Base-by-base conservation (phyloP, 2,888 invertebrate genomes). In the Aporophyla lueneburgensis region DNA sequence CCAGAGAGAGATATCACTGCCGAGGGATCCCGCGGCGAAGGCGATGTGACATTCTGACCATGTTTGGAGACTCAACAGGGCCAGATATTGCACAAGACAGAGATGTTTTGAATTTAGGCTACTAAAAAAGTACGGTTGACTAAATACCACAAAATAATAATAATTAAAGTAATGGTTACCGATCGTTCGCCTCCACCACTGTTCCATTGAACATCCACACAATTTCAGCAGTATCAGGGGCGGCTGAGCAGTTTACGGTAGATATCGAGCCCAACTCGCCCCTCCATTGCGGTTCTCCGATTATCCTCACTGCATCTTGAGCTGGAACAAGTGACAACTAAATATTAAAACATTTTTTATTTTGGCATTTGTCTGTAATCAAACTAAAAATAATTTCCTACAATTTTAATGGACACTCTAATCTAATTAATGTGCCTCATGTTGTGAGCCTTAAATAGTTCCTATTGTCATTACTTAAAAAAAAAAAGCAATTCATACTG, bases 201-300 rank as follows among this genome's bases (percentile, higher is more conserved):
- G 88, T 82, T 19, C 91, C 92, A 3, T 94, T 87, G 76, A 93
- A 94, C 6, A 89, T 65, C 96, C 96, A 96, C 21, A 86, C 78
- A 4, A 95, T 88, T 5, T 89, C 89, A 0, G 91, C 91, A 40
- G 91, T 92, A 1, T 92, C 90, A 0, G 94, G 93, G 2, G 86
- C 79, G 40, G 92, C 91, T 58, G 89, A 91, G 86, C 96, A 96
- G 71, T 84, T 93, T 27, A 96, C 79, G 21, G 88, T 92, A 1
- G 93, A 92, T 12, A 86, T 84, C 14, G 87, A 84, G 3, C 94
- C 96, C 21, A 96, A 77, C 10, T 91, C 90, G 1, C 93, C 94
- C 49, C 86, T 89, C 21, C 90, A 84, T 49, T 66, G 24, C 10
- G 89, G 84, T 72, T 93, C 72, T 33, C 92, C 87, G 58, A 89